These are phyloP conservation scores for Anguilla rostrata DNA, from an alignment of 2,113 vertebrate genomes.

Conservation along the genomic window DNA sequence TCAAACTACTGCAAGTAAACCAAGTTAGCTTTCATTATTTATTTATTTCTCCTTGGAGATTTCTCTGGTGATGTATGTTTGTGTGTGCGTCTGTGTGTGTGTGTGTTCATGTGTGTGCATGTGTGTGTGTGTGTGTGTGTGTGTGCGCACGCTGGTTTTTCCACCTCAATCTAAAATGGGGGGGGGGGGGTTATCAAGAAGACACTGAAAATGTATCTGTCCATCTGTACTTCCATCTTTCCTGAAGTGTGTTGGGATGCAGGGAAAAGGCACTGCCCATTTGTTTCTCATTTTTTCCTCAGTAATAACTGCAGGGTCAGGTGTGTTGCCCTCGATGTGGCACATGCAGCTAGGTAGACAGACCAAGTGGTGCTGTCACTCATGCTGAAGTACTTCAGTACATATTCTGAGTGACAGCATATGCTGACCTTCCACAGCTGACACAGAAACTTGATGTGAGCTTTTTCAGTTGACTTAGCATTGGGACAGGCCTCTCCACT, in stretches of 20 bases:
- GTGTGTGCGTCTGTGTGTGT: no score
- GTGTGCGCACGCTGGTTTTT: neutral
- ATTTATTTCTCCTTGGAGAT: neutral
- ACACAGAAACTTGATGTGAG: neutral
- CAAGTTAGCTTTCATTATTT: neutral
- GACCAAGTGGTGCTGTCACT: neutral
- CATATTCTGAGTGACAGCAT: neutral
- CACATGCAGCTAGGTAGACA: neutral
- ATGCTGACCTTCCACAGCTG: neutral
- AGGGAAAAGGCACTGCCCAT: neutral
- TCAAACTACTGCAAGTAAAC: conserved; percentile 9
- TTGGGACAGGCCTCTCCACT: no score
- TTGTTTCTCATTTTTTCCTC: neutral
- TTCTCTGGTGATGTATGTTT: neutral
- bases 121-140: no score
- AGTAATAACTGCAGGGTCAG: neutral
- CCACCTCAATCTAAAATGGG: neutral
- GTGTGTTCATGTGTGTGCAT: no score
- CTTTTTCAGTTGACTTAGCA: neutral
- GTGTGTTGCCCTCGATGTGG: neutral
- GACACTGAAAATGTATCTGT: neutral
- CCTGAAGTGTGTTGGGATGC: neutral
- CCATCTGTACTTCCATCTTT: neutral
- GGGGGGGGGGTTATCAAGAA: neutral
- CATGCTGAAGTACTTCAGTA: neutral